Evolutionary conservation across 2,113 vertebrate species (phyloP).

Genomic region (Mola mola): DNA sequence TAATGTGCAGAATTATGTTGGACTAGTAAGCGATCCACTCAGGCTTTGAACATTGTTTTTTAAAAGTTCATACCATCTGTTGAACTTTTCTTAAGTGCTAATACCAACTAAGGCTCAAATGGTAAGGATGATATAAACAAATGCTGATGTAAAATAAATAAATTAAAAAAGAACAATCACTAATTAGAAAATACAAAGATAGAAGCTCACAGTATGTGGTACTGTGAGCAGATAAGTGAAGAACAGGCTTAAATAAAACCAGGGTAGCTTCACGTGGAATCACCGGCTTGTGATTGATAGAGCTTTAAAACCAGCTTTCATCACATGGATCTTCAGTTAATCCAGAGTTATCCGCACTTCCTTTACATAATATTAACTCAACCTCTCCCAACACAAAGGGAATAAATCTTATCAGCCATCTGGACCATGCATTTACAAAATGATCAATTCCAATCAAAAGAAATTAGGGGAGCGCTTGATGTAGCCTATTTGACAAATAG

Average conservation of each 20-base stretch:
- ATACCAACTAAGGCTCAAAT: no score
- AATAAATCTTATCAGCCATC: conserved; percentile 83
- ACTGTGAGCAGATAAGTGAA: conserved; percentile 4
- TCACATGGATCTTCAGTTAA: conserved; percentile 63
- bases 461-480: conserved; percentile 83
- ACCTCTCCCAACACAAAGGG: conserved; percentile 67
- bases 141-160: background rate
- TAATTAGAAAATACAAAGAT: conserved; percentile 14
- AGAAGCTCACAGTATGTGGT: conserved; percentile 3
- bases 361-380: conserved; percentile 81
- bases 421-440: conserved; percentile 82
- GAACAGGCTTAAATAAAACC: conserved; percentile 34
- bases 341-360: conserved; percentile 73
- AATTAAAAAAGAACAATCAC: background rate
- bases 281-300: conserved; percentile 51
- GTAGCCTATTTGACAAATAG: conserved; percentile 81
- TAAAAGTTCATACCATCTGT: no score
- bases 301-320: conserved; percentile 74
- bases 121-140: background rate
- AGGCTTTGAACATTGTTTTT: no score
- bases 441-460: conserved; percentile 84
- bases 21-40: no score
- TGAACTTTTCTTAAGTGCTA: no score
- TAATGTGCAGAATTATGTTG: no score
- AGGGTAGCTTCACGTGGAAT: conserved; percentile 33